Conservation (phyloP, 1,140 invertebrate genomes). For the Brachionus manjavacas region DNA sequence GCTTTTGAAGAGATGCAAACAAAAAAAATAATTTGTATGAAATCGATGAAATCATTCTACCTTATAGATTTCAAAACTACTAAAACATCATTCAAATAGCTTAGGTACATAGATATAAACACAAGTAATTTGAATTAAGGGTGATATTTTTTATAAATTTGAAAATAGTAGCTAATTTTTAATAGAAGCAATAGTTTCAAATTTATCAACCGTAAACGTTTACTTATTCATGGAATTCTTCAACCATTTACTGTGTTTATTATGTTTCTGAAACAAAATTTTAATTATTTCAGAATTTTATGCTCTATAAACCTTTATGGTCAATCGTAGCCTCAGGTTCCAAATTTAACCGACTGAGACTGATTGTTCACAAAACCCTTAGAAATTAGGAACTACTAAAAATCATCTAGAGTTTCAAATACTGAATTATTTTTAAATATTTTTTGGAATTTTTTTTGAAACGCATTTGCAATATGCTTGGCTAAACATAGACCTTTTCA, state of each 20-base stretch:
- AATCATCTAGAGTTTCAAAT: background rate
- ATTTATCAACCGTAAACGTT: background rate
- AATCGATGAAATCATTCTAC: conserved; percentile 28
- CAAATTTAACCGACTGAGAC: background rate
- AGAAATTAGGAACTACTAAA: background rate
- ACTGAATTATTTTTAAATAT: background rate
- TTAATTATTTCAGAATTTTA: background rate
- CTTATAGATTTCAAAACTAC: background rate
- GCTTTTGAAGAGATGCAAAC: background rate
- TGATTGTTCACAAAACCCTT: background rate
- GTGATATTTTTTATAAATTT: background rate
- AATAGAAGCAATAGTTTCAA: background rate
- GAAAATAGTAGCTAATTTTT: background rate
- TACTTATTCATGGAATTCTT: background rate
- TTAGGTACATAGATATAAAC: background rate
- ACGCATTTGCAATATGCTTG: background rate
- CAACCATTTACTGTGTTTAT: background rate
- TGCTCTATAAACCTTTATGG: background rate
- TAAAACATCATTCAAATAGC: background rate
- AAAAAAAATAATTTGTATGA: background rate
- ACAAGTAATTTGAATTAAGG: background rate
- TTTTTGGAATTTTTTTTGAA: background rate
- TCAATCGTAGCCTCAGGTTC: background rate
- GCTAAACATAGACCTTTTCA: background rate
- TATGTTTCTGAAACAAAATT: background rate